Conservation (phyloP, 2,113 vertebrate genomes). For the Castor canadensis region DNA sequence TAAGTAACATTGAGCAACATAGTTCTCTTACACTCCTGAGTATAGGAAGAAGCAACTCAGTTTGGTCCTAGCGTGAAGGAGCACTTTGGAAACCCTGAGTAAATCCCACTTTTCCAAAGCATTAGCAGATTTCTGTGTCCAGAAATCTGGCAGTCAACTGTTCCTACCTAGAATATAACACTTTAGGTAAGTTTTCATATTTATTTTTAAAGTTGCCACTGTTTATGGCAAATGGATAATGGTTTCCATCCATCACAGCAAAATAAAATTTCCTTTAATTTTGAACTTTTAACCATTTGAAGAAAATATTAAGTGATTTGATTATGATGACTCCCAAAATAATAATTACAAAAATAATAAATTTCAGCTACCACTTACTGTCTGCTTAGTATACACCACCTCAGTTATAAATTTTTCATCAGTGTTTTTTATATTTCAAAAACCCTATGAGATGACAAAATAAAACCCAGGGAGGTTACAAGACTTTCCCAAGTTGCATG, state of each 20-base stretch:
- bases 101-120: neutral
- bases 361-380: neutral
- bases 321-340: neutral
- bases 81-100: neutral
- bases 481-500: neutral
- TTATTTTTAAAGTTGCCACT: neutral
- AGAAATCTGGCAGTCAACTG: neutral
- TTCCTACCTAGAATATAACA: neutral
- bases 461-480: neutral
- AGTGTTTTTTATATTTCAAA: neutral
- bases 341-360: neutral
- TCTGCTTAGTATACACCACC: neutral
- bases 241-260: neutral
- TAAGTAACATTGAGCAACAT: neutral
- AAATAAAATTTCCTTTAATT: neutral
- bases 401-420: neutral
- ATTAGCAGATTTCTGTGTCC: neutral
- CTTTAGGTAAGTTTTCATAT: neutral
- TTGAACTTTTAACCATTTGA: neutral
- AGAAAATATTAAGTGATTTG: neutral
- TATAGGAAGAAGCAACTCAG: neutral
- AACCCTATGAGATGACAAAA: neutral
- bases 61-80: neutral
- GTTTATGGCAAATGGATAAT: neutral
- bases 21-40: neutral